Evolutionary conservation across 2,797 vertebrate genomes (phyloP).

Genomic region (Fratercula arctica): DNA sequence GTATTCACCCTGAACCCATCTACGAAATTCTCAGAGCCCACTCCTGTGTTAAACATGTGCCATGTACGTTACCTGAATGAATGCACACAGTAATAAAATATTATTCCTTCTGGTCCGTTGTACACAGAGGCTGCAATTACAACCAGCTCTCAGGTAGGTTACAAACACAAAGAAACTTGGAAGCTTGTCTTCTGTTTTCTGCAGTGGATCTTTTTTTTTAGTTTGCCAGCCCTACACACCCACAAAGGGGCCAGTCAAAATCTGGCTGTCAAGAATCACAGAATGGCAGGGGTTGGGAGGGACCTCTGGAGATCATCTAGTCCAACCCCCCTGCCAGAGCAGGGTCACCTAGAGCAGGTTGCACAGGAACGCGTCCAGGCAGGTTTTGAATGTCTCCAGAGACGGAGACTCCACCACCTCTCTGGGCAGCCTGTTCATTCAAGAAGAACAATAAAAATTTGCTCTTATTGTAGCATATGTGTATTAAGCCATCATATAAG

Average conservation of each 20-base stretch:
- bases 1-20: background rate
- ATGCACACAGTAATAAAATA: background rate
- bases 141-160: background rate
- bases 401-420: too few species aligned
- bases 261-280: background rate
- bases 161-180: background rate
- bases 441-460: background rate
- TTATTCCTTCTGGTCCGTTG: background rate
- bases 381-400: too few species aligned
- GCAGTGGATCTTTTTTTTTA: background rate
- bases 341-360: too few species aligned
- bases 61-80: background rate
- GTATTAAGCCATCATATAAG: background rate
- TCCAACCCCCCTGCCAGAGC: too few species aligned
- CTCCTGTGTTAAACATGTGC: background rate
- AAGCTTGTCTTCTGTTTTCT: background rate
- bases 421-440: too few species aligned
- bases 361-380: too few species aligned
- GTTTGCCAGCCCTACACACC: background rate
- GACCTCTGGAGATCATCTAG: too few species aligned
- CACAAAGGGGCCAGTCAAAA: background rate
- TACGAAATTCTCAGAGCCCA: background rate
- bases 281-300: too few species aligned
- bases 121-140: background rate
- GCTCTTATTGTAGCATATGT: background rate